Conservation (phyloP, 2,113 vertebrate species). For the Picathartes gymnocephalus region DNA sequence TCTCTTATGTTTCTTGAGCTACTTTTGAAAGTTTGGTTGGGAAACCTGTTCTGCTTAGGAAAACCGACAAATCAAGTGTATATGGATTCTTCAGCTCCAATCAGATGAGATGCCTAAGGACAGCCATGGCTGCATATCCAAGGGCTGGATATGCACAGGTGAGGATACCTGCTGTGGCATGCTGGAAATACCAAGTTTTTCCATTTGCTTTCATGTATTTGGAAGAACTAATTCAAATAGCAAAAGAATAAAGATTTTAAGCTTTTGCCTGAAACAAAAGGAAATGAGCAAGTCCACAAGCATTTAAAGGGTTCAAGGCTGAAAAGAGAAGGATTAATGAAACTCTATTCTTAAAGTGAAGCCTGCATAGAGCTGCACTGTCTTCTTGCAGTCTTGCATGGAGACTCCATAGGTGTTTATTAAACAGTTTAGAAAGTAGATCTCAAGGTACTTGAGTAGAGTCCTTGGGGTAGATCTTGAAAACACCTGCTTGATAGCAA, state of each 20-base stretch:
- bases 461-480: not conserved
- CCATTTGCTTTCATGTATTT: not conserved
- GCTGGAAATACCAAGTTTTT: not conserved
- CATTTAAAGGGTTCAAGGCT: not conserved
- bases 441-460: not conserved
- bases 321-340: not conserved
- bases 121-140: too few relatives aligned
- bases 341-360: not conserved
- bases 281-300: not conserved
- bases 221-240: not conserved
- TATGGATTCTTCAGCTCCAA: not conserved
- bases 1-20: not conserved
- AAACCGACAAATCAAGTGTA: not conserved
- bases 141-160: not conserved
- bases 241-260: not conserved
- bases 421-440: not conserved
- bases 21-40: not conserved
- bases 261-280: not conserved
- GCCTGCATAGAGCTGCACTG: not conserved
- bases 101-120: not conserved
- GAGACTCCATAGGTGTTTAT: not conserved
- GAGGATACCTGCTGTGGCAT: not conserved
- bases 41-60: not conserved
- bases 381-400: not conserved
- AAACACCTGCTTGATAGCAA: not conserved